These are phyloP conservation scores for Scomber scombrus DNA, from an alignment of 2,113 vertebrate genomes.

Conservation along the genomic window DNA sequence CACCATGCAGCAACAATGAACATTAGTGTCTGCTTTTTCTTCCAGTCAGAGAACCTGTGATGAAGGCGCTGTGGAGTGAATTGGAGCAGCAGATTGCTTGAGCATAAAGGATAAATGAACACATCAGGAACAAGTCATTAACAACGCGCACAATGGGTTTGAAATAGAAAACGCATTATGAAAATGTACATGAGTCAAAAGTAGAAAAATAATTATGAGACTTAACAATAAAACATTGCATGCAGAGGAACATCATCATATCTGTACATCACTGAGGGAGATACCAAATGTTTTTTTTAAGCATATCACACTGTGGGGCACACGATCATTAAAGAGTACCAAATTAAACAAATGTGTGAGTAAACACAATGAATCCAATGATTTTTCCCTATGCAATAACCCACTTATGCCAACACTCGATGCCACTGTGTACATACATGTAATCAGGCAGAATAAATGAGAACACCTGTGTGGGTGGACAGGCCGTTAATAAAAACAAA, in stretches of 20 bases:
- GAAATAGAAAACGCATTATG: conserved; percentile 65
- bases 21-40: conserved; percentile 68
- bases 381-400: neutral
- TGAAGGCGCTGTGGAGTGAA: conserved; percentile 73
- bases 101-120: conserved; percentile 78
- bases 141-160: conserved; percentile 63
- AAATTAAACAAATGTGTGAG: conserved; percentile 3
- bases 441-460: conserved; percentile 9
- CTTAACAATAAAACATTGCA: conserved; percentile 52
- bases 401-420: conserved; percentile 6
- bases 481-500: neutral
- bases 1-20: conserved; percentile 70
- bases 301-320: neutral
- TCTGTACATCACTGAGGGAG: neutral
- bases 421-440: conserved; percentile 13
- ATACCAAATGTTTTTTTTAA: neutral
- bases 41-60: conserved; percentile 58
- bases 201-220: conserved; percentile 64
- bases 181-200: conserved; percentile 48
- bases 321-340: neutral
- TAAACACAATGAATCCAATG: conserved; percentile 3
- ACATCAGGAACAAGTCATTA: conserved; percentile 77
- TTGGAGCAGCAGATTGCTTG: conserved; percentile 77
- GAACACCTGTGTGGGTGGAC: conserved; percentile 22
- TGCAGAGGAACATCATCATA: neutral